Evolutionary conservation across 2,888 invertebrate species (phyloP).

Genomic region (Norana najaformis): DNA sequence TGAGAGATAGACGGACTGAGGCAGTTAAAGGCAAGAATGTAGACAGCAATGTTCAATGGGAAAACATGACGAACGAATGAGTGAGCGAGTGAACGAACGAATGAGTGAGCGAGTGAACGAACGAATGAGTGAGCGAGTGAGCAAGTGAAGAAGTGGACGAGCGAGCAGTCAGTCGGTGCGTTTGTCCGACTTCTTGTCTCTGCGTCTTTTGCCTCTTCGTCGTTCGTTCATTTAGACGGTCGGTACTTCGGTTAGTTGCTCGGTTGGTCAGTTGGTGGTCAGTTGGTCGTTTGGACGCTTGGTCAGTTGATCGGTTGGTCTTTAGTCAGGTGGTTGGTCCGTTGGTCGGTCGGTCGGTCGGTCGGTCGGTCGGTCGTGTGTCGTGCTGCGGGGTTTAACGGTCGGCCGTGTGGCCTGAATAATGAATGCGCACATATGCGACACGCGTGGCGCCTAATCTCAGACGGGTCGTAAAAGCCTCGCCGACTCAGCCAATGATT

Average conservation of each 20-base stretch:
- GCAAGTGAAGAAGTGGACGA: background rate
- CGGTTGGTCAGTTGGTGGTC: background rate
- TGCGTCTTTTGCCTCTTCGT: too few species aligned
- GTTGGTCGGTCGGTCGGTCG: background rate
- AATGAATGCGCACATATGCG: constrained; percentile 13
- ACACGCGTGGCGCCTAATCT: constrained; percentile 6
- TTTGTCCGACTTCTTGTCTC: too few species aligned
- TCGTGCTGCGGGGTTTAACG: background rate
- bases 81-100: background rate
- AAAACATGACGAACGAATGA: too few species aligned
- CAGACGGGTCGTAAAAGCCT: background rate
- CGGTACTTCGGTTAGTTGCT: background rate
- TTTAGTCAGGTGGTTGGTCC: background rate
- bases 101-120: too few species aligned
- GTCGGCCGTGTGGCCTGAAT: background rate
- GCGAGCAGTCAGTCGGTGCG: background rate
- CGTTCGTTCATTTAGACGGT: background rate
- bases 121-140: background rate
- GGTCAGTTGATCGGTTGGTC: background rate
- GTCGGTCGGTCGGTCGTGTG: background rate
- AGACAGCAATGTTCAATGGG: too few species aligned
- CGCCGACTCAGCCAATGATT: background rate
- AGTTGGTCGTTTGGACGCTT: background rate
- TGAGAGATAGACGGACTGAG: too few species aligned
- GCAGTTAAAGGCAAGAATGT: too few species aligned